Evolutionary conservation across 2,888 invertebrate species (phyloP), one percentile per base, ranked within the genome.

Genomic region (Cancer borealis): DNA sequence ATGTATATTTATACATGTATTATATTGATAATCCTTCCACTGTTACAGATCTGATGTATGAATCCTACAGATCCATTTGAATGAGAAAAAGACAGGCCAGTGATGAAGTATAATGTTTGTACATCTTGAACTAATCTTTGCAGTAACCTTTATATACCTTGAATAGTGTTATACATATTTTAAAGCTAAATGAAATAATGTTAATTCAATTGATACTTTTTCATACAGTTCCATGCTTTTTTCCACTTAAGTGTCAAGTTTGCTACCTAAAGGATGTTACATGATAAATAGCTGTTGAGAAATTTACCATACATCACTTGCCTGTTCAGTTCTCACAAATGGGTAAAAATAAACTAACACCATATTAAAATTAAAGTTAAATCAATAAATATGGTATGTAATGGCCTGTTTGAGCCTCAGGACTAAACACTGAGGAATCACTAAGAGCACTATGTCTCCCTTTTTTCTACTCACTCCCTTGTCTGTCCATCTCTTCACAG

Each of bases 1-100:
- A 89, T 89, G 54, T 89, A 89, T 47, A 89, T 89, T 49, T 89
- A 89, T 89, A 30, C 54, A 89, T 89, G 47, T 47, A 47, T 89
- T 30, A 84, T 84, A 30, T 39, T 10, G 39, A 84, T 84, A 84
- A 39, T 84, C 39, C 17, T 84, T 84, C 84, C 84, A 84, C 84
- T 39, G 39, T 39, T 84, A 39, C 39, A 84, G 39, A 84, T 39
- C 2, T 84, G 84, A 39, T 84, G 12, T 17, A 39, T 12, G 39
- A 17, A 84, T 39, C 39, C 17, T 84, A 84, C 39, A 79, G n/a
- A 84, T 84, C 30, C 39, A 84, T 84, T 39, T 84, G 84, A 84
- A 84, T 84, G 84, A 39, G 84, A 84, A 84, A 84, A 17, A 84
- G 84, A 14, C 84, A 84, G 84, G 84, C 84, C 30, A 84, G 39